Conservation (phyloP, 2,888 invertebrate species). For the Drosophila kokeensis region DNA sequence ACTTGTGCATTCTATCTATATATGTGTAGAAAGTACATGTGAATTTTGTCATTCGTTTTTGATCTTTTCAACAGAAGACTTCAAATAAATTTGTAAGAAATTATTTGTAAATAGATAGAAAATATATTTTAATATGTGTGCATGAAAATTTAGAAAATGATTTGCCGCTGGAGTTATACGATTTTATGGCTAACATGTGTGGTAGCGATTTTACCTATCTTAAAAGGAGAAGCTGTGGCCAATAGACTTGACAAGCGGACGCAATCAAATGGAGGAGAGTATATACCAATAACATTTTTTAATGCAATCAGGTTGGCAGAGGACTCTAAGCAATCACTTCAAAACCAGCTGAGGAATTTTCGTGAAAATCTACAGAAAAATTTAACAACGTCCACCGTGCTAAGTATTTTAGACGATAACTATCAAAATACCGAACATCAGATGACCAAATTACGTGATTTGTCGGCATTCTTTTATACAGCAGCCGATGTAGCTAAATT, state of each 20-base stretch:
- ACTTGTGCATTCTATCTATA: conserved; percentile 4
- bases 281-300: conserved; percentile 76
- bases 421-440: conserved; percentile 42
- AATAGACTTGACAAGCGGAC: conserved; percentile 19
- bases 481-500: conserved; percentile 52
- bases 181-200: conserved; percentile 18
- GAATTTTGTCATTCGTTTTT: conserved; percentile 22
- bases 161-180: conserved; percentile 5
- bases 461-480: conserved; percentile 67
- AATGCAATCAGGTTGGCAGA: conserved; percentile 64
- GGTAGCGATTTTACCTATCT: not conserved
- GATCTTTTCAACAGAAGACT: conserved; percentile 12
- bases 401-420: conserved; percentile 45
- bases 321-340: conserved; percentile 64
- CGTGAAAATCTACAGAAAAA: conserved; percentile 75
- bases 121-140: conserved; percentile 3
- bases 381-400: conserved; percentile 69
- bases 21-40: not conserved
- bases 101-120: not conserved
- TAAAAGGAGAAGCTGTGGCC: conserved; percentile 2
- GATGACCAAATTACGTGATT: conserved; percentile 55
- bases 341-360: conserved; percentile 71
- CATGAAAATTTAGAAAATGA: conserved; percentile 26
- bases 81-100: not conserved
- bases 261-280: conserved; percentile 56